Conservation (phyloP, 2,888 invertebrate genomes). For the Blomia tropicalis region DNA sequence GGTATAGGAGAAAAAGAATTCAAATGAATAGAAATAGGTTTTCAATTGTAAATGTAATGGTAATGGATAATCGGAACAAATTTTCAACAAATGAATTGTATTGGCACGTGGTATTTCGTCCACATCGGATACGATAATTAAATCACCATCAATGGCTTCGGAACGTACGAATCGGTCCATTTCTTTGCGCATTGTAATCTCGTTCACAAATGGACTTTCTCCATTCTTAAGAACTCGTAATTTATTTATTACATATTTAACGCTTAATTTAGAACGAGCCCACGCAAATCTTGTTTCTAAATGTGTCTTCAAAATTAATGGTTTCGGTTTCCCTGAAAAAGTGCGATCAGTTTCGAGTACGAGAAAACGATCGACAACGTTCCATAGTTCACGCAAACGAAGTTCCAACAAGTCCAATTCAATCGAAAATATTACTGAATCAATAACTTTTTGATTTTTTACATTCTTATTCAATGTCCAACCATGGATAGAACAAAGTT, state of each 20-base stretch:
- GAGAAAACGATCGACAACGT: conserved; percentile 17
- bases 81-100: conserved; percentile 7
- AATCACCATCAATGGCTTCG: conserved; percentile 2
- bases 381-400: conserved; percentile 19
- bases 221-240: neutral
- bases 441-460: conserved; percentile 1
- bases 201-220: conserved; percentile 19
- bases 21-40: conserved; percentile 23
- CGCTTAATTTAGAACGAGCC: conserved; percentile 10
- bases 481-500: conserved; percentile 3
- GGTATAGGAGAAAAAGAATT: conserved; percentile 13
- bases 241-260: neutral
- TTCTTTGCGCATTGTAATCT: conserved; percentile 1
- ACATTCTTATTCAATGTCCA: neutral
- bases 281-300: conserved; percentile 6
- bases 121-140: conserved; percentile 19
- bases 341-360: conserved; percentile 18
- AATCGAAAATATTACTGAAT: conserved; percentile 21
- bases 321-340: conserved; percentile 14
- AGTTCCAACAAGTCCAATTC: conserved; percentile 22
- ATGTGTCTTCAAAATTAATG: conserved; percentile 4
- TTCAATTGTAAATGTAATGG: conserved; percentile 12
- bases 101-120: conserved; percentile 16
- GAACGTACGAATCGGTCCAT: neutral
- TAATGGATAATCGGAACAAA: conserved; percentile 16